A percentile compares a stretch with the other conserved stretches of the same genome.
Conservation (phyloP, 2,797 vertebrate genomes). For the Pangasius macronema region DNA sequence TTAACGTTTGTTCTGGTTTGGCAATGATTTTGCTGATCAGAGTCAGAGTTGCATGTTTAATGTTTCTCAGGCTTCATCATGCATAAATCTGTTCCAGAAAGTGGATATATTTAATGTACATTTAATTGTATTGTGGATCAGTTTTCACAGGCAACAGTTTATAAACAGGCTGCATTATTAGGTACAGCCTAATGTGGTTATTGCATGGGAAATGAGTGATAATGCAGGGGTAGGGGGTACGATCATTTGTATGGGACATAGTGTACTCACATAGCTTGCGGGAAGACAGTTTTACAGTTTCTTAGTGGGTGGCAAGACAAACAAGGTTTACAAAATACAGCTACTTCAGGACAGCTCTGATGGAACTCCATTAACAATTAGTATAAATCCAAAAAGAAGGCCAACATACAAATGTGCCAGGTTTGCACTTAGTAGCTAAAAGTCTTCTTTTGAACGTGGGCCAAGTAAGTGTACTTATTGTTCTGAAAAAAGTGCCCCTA, state of each 20-base stretch:
- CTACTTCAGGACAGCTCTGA: conserved; percentile 23
- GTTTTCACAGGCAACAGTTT: neutral
- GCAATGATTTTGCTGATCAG: conserved; percentile 8
- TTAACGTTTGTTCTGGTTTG: conserved; percentile 28
- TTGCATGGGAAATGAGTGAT: conserved; percentile 3
- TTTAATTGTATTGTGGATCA: neutral
- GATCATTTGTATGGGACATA: conserved; percentile 17
- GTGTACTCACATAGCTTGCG: conserved; percentile 11
- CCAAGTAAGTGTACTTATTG: conserved; percentile 33
- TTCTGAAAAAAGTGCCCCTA: neutral
- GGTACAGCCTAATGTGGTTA: neutral
- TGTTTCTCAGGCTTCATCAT: conserved; percentile 6
- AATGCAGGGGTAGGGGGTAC: too few species aligned
- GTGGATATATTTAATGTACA: neutral
- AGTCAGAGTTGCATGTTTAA: neutral
- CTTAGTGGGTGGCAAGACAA: conserved; percentile 40
- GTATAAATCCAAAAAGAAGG: conserved; percentile 16
- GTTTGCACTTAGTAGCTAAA: conserved; percentile 36
- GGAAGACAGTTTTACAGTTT: conserved; percentile 30
- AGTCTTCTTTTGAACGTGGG: conserved; percentile 24
- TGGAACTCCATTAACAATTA: conserved; percentile 33
- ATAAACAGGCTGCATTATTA: conserved; percentile 19
- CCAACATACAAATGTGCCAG: neutral
- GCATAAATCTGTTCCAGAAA: neutral
- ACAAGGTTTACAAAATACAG: conserved; percentile 32